Evolutionary conservation across 2,113 vertebrate species (phyloP), one percentile per base, ranked within the genome.

Genomic region (Pao palembangensis): DNA sequence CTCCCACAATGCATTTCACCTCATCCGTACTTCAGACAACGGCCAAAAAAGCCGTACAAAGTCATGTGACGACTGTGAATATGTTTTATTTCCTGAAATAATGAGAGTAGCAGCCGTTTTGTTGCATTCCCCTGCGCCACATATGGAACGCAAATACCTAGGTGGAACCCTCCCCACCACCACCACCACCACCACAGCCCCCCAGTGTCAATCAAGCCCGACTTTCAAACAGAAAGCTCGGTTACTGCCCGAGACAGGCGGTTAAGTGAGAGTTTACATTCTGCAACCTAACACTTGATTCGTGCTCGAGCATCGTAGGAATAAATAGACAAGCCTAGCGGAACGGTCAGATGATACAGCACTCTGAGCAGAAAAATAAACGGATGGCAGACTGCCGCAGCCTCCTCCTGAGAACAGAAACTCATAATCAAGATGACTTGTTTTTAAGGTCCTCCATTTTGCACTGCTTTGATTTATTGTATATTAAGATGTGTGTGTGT

Each of bases 401-500:
- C 43, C 31, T 43, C 71, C 38, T 58, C 8, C 19, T 51, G 20
- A 43, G 65, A 50, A 58, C 14, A 62, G 50, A 20, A 48, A 49
- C 56, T 8, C 5, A 5, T 13, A 48, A 48, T 48, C n/a, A 48
- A 48, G 10, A 48, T 18, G 17, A 48, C 42, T n/a, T 63, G 64
- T 17, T 46, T 58, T 59, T 64, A 53, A 5, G 51, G 51, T 51
- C 58, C 57, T 58, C 51, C 66, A 50, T 23, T 60, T 74, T 43
- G 34, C 53, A 59, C 71, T 73, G 16, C 52, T 57, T 71, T 21
- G 14, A 19, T 44, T 65, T 59, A n/a, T 25, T 75, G 68, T 73
- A 83, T 80, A 67, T 76, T 70, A 31, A 76, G 75, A 68, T 60
- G 58, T 51, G 51, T 21, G 21, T 49, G 16, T 11, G 8, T 49